These are phyloP conservation scores for Marcusenius ussheri DNA, from an alignment of 2,113 vertebrate genomes.

Conservation along the genomic window DNA sequence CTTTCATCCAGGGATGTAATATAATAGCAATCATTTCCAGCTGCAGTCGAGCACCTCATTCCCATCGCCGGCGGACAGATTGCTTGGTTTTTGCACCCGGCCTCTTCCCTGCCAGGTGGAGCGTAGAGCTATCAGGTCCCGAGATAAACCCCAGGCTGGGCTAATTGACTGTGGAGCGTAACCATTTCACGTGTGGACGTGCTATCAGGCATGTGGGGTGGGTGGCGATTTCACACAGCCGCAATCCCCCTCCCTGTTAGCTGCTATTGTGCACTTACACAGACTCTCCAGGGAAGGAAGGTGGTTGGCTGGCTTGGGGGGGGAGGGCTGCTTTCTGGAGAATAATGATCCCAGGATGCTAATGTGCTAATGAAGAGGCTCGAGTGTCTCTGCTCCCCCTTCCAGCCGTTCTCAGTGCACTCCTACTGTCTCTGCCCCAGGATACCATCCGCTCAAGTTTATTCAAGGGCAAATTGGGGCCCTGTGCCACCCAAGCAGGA, in stretches of 20 bases:
- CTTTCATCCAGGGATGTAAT: slow-evolving; percentile 53
- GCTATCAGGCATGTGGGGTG: slow-evolving; percentile 38
- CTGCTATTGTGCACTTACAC: not conserved
- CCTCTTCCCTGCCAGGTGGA: slow-evolving; percentile 60
- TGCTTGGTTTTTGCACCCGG: slow-evolving; percentile 54
- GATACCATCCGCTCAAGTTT: slow-evolving; percentile 7
- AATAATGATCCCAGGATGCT: slow-evolving; percentile 54
- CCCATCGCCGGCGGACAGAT: slow-evolving; percentile 58
- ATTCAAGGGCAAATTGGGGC: not conserved
- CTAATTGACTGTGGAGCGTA: slow-evolving; percentile 70
- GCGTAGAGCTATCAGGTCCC: slow-evolving; percentile 63
- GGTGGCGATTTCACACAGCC: not conserved
- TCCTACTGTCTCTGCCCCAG: not conserved
- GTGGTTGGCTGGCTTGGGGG: slow-evolving; percentile 37
- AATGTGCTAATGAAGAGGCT: slow-evolving; percentile 52
- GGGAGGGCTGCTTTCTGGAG: slow-evolving; percentile 27
- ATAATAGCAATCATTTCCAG: slow-evolving; percentile 59
- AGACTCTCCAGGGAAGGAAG: slow-evolving; percentile 14
- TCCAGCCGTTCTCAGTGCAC: slow-evolving; percentile 19
- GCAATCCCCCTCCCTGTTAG: not conserved
- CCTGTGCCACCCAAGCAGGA: not conserved
- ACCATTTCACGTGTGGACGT: slow-evolving; percentile 48
- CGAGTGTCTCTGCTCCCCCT: slow-evolving; percentile 19
- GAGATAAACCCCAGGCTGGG: slow-evolving; percentile 53
- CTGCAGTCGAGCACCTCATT: slow-evolving; percentile 67